phyloP scores from a whole-genome alignment of 2,797 vertebrate genomes.

The Cottoperca gobio region DNA sequence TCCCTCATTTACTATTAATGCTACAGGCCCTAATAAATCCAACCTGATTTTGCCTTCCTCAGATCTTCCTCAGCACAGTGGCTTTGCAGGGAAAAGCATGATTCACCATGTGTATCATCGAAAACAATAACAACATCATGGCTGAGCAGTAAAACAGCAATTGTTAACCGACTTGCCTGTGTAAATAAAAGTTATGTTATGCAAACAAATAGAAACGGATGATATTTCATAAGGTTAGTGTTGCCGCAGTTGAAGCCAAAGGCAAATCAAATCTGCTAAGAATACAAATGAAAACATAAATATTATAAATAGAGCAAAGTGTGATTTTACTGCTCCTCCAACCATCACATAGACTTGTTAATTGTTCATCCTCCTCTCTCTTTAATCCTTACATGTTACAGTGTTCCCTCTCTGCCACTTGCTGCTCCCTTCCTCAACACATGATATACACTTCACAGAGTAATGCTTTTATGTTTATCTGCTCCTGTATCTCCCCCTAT shows the following conservation, averaged over 20 bases:
- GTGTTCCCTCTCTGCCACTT: constrained; percentile 28
- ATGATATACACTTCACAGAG: constrained; percentile 52
- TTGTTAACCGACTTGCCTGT: constrained; percentile 13
- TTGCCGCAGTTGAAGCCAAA: constrained; percentile 16
- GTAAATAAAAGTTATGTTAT: constrained; percentile 37
- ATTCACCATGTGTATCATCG: constrained; percentile 34
- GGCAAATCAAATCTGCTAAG: constrained; percentile 17
- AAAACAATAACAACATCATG: constrained; percentile 8
- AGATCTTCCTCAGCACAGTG: constrained; percentile 51
- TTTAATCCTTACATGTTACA: constrained; percentile 32
- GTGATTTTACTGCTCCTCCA: constrained; percentile 42
- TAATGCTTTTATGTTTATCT: constrained; percentile 20
- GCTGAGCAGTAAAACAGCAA: constrained; percentile 7
- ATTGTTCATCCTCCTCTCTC: constrained; percentile 38
- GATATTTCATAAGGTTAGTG: constrained; percentile 26
- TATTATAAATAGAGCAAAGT: constrained; percentile 52
- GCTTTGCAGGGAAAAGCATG: constrained; percentile 34
- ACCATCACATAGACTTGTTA: constrained; percentile 38
- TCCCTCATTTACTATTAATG: constrained; percentile 56
- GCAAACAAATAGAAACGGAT: constrained; percentile 23
- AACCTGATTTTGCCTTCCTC: constrained; percentile 40
- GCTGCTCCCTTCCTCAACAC: constrained; percentile 28
- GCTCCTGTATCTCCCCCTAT: background rate
- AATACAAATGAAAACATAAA: constrained; percentile 50
- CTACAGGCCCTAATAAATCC: constrained; percentile 46